Evolutionary conservation across 2,888 invertebrate genomes (phyloP).

Genomic region (Gonocerus acuteangulatus): DNA sequence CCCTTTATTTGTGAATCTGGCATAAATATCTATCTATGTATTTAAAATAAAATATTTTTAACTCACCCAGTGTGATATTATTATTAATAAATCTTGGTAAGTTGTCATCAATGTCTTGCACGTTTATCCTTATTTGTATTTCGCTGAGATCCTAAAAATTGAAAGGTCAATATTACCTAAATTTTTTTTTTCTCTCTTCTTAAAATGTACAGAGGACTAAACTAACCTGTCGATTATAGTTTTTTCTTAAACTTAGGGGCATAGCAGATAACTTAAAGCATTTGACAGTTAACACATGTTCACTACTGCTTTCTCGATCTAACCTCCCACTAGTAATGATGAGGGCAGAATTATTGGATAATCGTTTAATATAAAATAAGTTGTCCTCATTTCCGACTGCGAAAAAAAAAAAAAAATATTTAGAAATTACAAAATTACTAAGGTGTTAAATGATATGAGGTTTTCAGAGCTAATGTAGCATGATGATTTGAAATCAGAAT

Average conservation of each 20-base stretch:
- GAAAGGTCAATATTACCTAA: slow-evolving; percentile 4
- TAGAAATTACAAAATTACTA: neutral
- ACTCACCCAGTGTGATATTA: slow-evolving; percentile 53
- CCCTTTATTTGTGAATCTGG: no score
- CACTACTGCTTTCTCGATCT: slow-evolving; percentile 56
- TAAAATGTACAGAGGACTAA: neutral
- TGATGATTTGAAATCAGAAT: no score
- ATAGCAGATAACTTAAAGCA: slow-evolving; percentile 51
- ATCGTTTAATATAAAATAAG: slow-evolving; percentile 55
- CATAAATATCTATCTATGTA: no score
- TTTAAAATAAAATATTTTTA: slow-evolving; percentile 1
- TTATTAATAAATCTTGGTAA: slow-evolving; percentile 58
- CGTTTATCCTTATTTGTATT: slow-evolving; percentile 55
- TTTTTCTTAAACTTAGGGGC: slow-evolving; percentile 44
- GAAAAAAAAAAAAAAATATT: slow-evolving; percentile 34
- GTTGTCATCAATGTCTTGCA: slow-evolving; percentile 68
- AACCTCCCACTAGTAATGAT: slow-evolving; percentile 55
- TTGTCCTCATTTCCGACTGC: slow-evolving; percentile 62
- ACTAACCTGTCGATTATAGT: slow-evolving; percentile 54
- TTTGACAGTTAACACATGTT: slow-evolving; percentile 57
- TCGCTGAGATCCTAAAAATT: slow-evolving; percentile 57
- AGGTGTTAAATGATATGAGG: neutral
- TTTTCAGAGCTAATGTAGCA: no score
- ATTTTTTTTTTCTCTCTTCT: neutral
- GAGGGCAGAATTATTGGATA: slow-evolving; percentile 56